These are phyloP conservation scores for Euwallacea similis DNA, from an alignment of 1,140 invertebrate species.

Conservation along the genomic window DNA sequence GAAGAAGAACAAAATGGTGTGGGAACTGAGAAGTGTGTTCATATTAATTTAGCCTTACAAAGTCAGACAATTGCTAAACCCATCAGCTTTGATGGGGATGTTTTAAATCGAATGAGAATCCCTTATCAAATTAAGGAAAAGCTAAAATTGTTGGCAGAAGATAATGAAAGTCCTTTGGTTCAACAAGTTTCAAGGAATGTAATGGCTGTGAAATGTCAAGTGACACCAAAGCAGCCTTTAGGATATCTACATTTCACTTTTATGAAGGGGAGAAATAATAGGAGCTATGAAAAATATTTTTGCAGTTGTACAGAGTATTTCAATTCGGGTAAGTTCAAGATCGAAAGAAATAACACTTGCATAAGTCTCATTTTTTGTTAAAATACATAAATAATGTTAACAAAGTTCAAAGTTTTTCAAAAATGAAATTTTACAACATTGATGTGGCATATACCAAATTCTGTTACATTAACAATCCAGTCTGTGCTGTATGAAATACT, in stretches of 20 bases:
- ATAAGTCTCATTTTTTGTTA: no score
- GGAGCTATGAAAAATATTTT: slow-evolving; percentile 63
- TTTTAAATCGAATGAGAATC: slow-evolving; percentile 67
- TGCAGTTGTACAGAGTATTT: slow-evolving; percentile 67
- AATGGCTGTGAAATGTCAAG: slow-evolving; percentile 77
- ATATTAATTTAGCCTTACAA: slow-evolving; percentile 70
- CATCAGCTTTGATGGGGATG: slow-evolving; percentile 66
- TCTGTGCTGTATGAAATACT: slow-evolving; percentile 5
- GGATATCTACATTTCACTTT: slow-evolving; percentile 77
- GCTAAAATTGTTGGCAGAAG: slow-evolving; percentile 66
- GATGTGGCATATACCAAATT: no score
- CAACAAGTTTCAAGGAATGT: slow-evolving; percentile 77
- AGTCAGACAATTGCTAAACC: slow-evolving; percentile 64
- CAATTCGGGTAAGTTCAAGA: slow-evolving; percentile 10
- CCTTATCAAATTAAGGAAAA: slow-evolving; percentile 68
- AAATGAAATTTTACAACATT: no score
- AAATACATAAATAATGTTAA: no score
- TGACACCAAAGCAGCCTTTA: slow-evolving; percentile 68
- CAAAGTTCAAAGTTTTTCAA: no score
- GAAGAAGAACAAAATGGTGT: slow-evolving; percentile 50
- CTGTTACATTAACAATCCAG: neutral
- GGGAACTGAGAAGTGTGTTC: slow-evolving; percentile 59
- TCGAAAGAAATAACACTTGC: no score
- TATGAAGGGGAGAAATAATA: slow-evolving; percentile 58
- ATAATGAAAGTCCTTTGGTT: slow-evolving; percentile 69